Conservation (phyloP, 1,140 invertebrate genomes). For the Drosophila insularis region DNA sequence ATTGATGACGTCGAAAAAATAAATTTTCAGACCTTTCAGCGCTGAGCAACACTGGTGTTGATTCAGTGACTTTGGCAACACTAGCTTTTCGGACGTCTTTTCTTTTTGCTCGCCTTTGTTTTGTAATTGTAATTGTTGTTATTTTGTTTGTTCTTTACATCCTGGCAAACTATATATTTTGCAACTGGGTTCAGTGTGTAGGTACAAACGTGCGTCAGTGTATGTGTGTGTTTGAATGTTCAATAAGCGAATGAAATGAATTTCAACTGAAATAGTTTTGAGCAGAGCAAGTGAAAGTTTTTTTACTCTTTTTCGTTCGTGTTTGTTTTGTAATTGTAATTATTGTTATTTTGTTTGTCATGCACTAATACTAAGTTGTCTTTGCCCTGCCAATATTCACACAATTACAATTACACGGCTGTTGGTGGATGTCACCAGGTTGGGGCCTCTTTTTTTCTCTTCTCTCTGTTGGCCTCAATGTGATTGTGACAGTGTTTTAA, state of each 20-base stretch:
- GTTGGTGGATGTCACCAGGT: constrained; percentile 52
- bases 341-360: constrained; percentile 56
- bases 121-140: no score
- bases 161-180: constrained; percentile 19
- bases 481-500: constrained; percentile 41
- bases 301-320: constrained; percentile 28
- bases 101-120: no score
- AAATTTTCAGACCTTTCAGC: no score
- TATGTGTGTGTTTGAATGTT: constrained; percentile 15
- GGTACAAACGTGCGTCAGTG: constrained; percentile 29
- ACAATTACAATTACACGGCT: constrained; percentile 34
- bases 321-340: constrained; percentile 69
- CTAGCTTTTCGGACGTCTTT: no score
- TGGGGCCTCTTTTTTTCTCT: constrained; percentile 13
- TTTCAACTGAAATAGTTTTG: background rate
- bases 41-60: no score
- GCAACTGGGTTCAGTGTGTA: constrained; percentile 10
- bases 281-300: constrained; percentile 62
- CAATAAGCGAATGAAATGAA: background rate
- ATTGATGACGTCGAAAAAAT: no score
- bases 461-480: constrained; percentile 41
- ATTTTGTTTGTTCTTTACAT: background rate
- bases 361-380: constrained; percentile 25
- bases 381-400: constrained; percentile 54
- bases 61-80: no score